These are phyloP conservation scores for Sebastes flavidus DNA, from an alignment of 2,797 vertebrate species.

Conservation along the genomic window DNA sequence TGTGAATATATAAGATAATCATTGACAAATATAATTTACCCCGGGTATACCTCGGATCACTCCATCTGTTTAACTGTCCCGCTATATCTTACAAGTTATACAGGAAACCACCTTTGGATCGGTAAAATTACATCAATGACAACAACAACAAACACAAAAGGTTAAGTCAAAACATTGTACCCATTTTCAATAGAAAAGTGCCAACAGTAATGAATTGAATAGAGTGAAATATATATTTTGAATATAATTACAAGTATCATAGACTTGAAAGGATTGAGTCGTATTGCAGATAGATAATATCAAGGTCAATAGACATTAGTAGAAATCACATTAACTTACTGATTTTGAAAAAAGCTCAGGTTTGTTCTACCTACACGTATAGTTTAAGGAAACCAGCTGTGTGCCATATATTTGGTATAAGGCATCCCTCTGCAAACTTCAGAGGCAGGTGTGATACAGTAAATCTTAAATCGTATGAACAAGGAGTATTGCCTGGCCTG, in stretches of 20 bases:
- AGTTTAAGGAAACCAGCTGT: constrained; percentile 24
- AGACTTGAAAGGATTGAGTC: constrained; percentile 36
- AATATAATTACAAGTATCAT: constrained; percentile 37
- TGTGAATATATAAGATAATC: neutral
- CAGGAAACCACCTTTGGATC: constrained; percentile 40
- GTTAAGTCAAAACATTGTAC: constrained; percentile 57
- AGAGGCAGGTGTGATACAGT: constrained; percentile 27
- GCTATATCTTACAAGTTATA: constrained; percentile 41
- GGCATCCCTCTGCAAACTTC: constrained; percentile 45
- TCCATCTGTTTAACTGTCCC: constrained; percentile 25
- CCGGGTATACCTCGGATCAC: neutral
- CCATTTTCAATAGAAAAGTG: constrained; percentile 64
- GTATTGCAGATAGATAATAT: constrained; percentile 29
- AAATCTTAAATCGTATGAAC: neutral
- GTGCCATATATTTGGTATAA: constrained; percentile 46
- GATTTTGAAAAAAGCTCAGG: constrained; percentile 27
- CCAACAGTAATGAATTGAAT: constrained; percentile 35
- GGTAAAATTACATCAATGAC: constrained; percentile 55
- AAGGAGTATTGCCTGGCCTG: neutral
- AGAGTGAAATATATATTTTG: constrained; percentile 31
- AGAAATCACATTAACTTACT: constrained; percentile 49
- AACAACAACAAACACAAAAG: constrained; percentile 51
- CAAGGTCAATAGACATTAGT: constrained; percentile 28
- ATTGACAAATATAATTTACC: constrained; percentile 24
- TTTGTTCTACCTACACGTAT: constrained; percentile 11